phyloP scores from a whole-genome alignment of 2,797 vertebrate genomes.

The Ptychadena robeensis region DNA sequence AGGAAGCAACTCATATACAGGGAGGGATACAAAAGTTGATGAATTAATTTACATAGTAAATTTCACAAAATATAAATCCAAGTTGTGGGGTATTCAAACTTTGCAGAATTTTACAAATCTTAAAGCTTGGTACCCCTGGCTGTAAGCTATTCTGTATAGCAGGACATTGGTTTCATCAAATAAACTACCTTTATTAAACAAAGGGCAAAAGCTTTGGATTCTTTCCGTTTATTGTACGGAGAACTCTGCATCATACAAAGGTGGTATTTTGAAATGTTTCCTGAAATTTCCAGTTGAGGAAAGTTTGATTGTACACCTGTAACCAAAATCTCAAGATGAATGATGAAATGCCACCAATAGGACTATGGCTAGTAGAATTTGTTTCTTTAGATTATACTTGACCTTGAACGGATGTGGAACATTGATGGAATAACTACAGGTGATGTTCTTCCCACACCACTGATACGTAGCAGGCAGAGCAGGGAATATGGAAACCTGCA shows the following conservation, averaged over 20 bases:
- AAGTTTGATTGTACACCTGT: neutral
- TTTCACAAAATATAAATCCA: conserved; percentile 37
- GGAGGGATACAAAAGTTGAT: neutral
- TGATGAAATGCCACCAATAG: too few relatives aligned
- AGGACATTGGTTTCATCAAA: neutral
- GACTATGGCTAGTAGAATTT: neutral
- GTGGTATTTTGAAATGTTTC: neutral
- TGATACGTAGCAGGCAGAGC: neutral
- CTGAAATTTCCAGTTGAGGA: too few relatives aligned
- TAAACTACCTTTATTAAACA: conserved; percentile 22
- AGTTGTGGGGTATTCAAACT: conserved; percentile 10
- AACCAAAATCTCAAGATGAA: neutral
- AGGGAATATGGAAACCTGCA: neutral
- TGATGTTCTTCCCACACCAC: neutral
- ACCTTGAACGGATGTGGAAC: neutral
- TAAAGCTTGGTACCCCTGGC: conserved; percentile 25
- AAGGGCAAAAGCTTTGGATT: neutral
- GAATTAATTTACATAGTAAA: conserved; percentile 59
- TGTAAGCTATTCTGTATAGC: conserved; percentile 21
- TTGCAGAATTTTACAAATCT: conserved; percentile 6
- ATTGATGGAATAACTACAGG: neutral
- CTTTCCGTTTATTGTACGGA: neutral
- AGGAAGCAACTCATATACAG: conserved; percentile 49
- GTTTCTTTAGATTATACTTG: neutral
- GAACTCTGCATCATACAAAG: neutral